A percentile compares a stretch with the other conserved stretches of the same genome.
Evolutionary conservation across 2,113 vertebrate genomes (phyloP).

Genomic region (Pygoscelis antarcticus): DNA sequence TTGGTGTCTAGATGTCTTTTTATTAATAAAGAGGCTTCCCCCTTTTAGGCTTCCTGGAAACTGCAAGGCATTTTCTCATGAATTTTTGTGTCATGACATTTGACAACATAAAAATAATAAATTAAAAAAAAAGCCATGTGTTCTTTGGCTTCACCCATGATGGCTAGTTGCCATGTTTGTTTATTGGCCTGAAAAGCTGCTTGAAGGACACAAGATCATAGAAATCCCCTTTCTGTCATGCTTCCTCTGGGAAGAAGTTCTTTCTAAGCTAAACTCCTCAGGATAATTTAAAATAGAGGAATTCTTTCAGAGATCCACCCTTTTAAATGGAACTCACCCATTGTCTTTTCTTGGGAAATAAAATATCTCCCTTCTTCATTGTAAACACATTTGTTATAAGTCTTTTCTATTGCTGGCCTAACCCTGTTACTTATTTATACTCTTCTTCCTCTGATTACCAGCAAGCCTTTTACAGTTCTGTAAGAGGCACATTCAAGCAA

Average conservation of each 20-base stretch:
- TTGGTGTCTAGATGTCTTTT: not conserved
- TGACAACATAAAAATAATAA: not conserved
- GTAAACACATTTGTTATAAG: not conserved
- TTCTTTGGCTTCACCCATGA: constrained; percentile 23
- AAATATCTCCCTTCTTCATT: not conserved
- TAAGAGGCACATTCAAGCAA: not conserved
- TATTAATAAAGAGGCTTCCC: not conserved
- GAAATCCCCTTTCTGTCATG: constrained; percentile 8
- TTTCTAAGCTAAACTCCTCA: not conserved
- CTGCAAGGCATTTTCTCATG: constrained; percentile 45
- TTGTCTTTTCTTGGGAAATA: not conserved
- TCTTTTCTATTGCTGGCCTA: not conserved
- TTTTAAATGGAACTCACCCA: not conserved
- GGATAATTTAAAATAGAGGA: not conserved
- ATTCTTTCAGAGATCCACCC: not conserved
- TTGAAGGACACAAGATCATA: not conserved
- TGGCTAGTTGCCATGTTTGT: constrained; percentile 24
- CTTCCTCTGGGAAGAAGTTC: not conserved
- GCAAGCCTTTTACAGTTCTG: not conserved
- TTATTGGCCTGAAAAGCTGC: not conserved
- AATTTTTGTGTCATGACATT: constrained; percentile 45
- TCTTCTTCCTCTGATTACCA: not conserved
- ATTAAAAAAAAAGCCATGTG: not conserved
- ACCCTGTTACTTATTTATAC: not conserved
- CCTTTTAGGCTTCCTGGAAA: constrained; percentile 7